phyloP scores from a whole-genome alignment of 1,140 invertebrate species.

The Paralvinella palmiformis region DNA sequence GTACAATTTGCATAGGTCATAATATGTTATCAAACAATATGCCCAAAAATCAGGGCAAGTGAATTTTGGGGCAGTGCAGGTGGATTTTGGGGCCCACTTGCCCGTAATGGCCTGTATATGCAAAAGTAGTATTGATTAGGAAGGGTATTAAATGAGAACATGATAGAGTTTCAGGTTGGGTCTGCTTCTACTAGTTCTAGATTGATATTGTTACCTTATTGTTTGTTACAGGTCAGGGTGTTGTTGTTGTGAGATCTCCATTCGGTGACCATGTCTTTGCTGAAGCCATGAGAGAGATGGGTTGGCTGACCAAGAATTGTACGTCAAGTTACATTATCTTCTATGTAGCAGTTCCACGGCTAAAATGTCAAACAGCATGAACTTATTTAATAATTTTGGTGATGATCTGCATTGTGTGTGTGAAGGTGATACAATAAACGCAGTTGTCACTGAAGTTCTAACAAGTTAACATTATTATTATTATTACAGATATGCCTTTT shows the following conservation, averaged over 20 bases:
- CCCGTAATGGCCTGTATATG: too few relatives aligned
- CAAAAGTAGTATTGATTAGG: too few relatives aligned
- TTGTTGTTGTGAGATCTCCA: conserved; percentile 28
- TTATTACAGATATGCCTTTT: conserved; percentile 17
- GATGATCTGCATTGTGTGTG: background rate
- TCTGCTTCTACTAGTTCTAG: background rate
- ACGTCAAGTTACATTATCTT: background rate
- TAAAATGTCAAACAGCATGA: background rate
- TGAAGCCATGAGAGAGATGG: conserved; percentile 23
- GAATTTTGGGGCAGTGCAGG: too few relatives aligned
- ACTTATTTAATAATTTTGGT: background rate
- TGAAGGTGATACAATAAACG: background rate
- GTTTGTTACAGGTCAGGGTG: conserved; percentile 29
- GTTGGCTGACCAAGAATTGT: conserved; percentile 23
- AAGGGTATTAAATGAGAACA: too few relatives aligned
- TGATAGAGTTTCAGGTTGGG: too few relatives aligned
- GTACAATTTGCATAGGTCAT: too few relatives aligned
- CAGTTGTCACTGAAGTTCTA: background rate
- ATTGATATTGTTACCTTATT: conserved; percentile 2
- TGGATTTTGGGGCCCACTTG: too few relatives aligned
- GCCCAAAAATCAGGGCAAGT: too few relatives aligned
- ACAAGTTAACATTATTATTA: background rate
- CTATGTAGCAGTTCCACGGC: background rate
- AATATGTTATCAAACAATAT: too few relatives aligned
- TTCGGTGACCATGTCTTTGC: conserved; percentile 30